These are phyloP conservation scores for Aegypius monachus DNA, from an alignment of 2,113 vertebrate genomes.

Conservation along the genomic window DNA sequence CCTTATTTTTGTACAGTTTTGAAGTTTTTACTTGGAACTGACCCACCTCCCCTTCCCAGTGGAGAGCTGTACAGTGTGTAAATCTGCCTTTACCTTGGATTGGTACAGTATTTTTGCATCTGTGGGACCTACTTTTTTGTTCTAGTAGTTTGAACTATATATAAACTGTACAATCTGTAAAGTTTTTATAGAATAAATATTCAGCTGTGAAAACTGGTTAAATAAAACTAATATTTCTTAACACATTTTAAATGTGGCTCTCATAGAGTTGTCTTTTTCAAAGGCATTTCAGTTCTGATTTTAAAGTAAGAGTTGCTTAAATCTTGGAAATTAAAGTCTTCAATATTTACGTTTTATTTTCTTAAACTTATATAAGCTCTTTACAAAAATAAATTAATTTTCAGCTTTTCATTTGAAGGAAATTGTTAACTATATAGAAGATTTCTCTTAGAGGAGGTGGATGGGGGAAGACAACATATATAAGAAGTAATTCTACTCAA, in stretches of 20 bases:
- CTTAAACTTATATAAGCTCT: neutral
- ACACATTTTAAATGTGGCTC: slow-evolving; percentile 68
- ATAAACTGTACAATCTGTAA: slow-evolving; percentile 92
- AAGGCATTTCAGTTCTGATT: neutral
- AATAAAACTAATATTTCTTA: slow-evolving; percentile 92
- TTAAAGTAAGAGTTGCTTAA: neutral
- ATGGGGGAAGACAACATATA: neutral
- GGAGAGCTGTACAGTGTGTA: slow-evolving; percentile 78
- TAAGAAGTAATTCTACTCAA: neutral
- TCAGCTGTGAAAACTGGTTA: slow-evolving; percentile 88
- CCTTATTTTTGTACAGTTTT: slow-evolving; percentile 90
- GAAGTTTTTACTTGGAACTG: slow-evolving; percentile 83
- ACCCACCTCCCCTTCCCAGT: slow-evolving; percentile 71
- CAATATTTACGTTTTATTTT: neutral
- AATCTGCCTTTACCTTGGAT: slow-evolving; percentile 80
- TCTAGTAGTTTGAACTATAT: slow-evolving; percentile 83
- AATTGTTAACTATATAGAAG: neutral
- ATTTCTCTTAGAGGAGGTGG: neutral
- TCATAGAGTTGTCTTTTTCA: slow-evolving; percentile 1
- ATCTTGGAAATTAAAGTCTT: neutral
- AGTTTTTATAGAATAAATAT: slow-evolving; percentile 92
- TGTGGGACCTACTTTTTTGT: slow-evolving; percentile 86
- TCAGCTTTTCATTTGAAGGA: no score
- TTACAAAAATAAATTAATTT: no score
- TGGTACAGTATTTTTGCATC: slow-evolving; percentile 88